phyloP scores from a whole-genome alignment of 2,888 invertebrate species.

The Cerceris rybyensis region DNA sequence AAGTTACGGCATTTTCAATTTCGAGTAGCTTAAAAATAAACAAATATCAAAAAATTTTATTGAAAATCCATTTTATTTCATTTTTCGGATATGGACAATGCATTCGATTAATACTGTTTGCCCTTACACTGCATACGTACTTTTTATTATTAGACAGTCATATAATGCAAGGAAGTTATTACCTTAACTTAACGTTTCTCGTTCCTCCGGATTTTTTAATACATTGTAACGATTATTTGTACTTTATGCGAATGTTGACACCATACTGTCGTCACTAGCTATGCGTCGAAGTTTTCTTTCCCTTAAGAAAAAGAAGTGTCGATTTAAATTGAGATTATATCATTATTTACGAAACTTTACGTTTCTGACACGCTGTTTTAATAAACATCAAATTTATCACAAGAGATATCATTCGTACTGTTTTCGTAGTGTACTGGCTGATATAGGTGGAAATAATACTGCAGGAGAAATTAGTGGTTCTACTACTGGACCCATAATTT shows the following conservation, averaged over 20 bases:
- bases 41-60: no score
- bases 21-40: no score
- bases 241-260: conserved; percentile 44
- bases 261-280: conserved; percentile 68
- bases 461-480: conserved; percentile 73
- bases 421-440: conserved; percentile 46
- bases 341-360: neutral
- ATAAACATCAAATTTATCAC: neutral
- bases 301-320: conserved; percentile 39
- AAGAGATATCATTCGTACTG: conserved; percentile 18
- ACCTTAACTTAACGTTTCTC: conserved; percentile 54
- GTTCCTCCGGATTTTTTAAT: conserved; percentile 41
- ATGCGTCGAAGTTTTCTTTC: conserved; percentile 69
- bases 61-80: no score
- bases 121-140: no score
- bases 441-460: conserved; percentile 76
- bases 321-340: neutral
- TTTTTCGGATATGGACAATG: no score
- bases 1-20: no score
- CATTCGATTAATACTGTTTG: no score
- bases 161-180: neutral
- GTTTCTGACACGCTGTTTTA: neutral
- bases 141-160: neutral
- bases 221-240: conserved; percentile 41
- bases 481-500: conserved; percentile 74